These are phyloP conservation scores for Kryptopterus vitreolus DNA, from an alignment of 2,797 vertebrate species.

Conservation along the genomic window DNA sequence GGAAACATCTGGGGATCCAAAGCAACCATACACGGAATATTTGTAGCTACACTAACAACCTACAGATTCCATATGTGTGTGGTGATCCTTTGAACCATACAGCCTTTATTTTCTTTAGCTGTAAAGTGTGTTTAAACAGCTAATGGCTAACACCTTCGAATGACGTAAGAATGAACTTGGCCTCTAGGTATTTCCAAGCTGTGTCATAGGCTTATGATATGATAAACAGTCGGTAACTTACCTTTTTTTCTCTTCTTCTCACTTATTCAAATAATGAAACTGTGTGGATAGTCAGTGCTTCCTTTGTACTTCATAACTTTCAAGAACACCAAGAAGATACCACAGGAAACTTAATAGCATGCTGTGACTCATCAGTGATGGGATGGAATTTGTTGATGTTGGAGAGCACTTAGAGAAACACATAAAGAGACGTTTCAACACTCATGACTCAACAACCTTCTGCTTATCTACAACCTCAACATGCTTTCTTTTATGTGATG, in stretches of 20 bases:
- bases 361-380: constrained; percentile 25
- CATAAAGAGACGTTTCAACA: constrained; percentile 35
- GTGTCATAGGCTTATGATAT: neutral
- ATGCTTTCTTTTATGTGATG: constrained; percentile 18
- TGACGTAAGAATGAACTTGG: neutral
- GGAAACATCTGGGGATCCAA: neutral
- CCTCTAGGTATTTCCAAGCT: neutral
- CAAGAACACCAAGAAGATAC: constrained; percentile 1
- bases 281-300: constrained; percentile 27
- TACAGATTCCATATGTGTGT: neutral
- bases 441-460: constrained; percentile 17
- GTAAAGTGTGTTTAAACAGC: neutral
- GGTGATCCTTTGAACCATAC: neutral
- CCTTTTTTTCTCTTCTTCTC: constrained; percentile 19
- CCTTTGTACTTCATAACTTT: neutral
- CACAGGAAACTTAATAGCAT: neutral
- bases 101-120: neutral
- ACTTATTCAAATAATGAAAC: constrained; percentile 31
- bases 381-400: constrained; percentile 41
- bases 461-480: neutral
- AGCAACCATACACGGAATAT: neutral
- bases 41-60: neutral
- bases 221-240: constrained; percentile 23
- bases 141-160: neutral
- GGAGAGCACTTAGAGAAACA: constrained; percentile 33